Base-by-base conservation (phyloP, 2,113 vertebrate genomes). In the Peromyscus leucopus region DNA sequence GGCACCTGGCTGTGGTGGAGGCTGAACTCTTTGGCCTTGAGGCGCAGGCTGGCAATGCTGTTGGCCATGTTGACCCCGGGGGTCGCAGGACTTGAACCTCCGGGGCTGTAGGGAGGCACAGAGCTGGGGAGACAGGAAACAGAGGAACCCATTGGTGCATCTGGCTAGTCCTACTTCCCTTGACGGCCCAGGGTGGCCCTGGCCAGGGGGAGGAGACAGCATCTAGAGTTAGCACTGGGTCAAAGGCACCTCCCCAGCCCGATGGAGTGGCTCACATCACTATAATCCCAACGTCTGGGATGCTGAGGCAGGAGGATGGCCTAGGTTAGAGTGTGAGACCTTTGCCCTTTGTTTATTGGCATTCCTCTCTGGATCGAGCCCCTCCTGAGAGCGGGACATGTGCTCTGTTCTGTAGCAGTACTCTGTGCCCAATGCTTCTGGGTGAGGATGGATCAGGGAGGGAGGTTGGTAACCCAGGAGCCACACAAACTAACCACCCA, bases 11-110 rank as follows among this genome's bases (percentile, higher is more conserved):
- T 99, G 96, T 99, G 99, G 69, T 99, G 99, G 61, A 99, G 98
- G 95, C 99, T 99, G 98, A 99, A 99, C 98, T 99, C 99, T 93
- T 99, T 99, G 99, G 99, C 99, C 97, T 99, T 99, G 96, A 99
- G 99, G 33, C 98, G 98, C 63, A 99, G 98, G 97, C 99, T 99
- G 98, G 99, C 98, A 0, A 99, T 99, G 97, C 99, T 99, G 98
- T 98, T 99, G 96, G 99, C 99, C 99, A 99, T 99, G 97, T 98
- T 99, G 97, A 99, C 98, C 26, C 99, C 99, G 4, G 99, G 98
- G 95, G 98, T 90, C 0, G 98, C 95, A 0, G 98, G 93, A 0
- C 98, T 93, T 0, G 98, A 98, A 83, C 98, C 96, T 0, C 98
- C 98, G 19, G 99, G 98, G 98, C 98, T 99, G 98, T 99, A 99